Conservation (phyloP, 2,888 invertebrate genomes). For the Macroteleia sp. region DNA sequence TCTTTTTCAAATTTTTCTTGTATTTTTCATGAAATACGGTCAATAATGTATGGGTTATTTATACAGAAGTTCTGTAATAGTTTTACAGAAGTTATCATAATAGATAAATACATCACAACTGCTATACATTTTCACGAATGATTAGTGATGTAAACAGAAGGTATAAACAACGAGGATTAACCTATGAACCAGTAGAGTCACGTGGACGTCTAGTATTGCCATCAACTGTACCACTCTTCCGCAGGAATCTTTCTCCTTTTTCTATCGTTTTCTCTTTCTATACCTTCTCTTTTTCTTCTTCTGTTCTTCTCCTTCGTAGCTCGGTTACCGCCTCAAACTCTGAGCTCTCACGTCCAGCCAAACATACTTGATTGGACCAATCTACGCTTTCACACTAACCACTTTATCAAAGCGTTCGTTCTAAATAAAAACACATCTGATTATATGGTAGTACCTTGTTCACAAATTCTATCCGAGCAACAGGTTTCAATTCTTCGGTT, state of each 20-base stretch:
- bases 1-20: no score
- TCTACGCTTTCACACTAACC: slow-evolving; percentile 82
- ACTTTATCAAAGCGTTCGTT: slow-evolving; percentile 82
- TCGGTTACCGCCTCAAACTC: slow-evolving; percentile 52
- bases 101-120: no score
- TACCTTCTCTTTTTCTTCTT: slow-evolving; percentile 7
- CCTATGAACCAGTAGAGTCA: slow-evolving; percentile 45
- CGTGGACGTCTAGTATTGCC: slow-evolving; percentile 37
- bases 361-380: slow-evolving; percentile 81
- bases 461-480: slow-evolving; percentile 71
- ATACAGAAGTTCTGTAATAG: no score
- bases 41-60: no score
- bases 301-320: slow-evolving; percentile 19
- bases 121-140: no score
- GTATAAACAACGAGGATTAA: slow-evolving; percentile 52
- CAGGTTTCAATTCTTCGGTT: slow-evolving; percentile 1
- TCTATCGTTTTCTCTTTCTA: neutral
- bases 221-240: slow-evolving; percentile 46
- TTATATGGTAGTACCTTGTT: slow-evolving; percentile 76
- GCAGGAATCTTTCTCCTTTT: neutral
- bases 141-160: slow-evolving; percentile 26
- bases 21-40: no score
- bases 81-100: no score
- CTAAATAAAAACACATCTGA: slow-evolving; percentile 80
- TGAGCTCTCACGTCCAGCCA: slow-evolving; percentile 80